Percentiles rank a stretch among this genome's conserved stretches.
Conservation (phyloP, 2,797 vertebrate species). For the Sebastes miniatus region DNA sequence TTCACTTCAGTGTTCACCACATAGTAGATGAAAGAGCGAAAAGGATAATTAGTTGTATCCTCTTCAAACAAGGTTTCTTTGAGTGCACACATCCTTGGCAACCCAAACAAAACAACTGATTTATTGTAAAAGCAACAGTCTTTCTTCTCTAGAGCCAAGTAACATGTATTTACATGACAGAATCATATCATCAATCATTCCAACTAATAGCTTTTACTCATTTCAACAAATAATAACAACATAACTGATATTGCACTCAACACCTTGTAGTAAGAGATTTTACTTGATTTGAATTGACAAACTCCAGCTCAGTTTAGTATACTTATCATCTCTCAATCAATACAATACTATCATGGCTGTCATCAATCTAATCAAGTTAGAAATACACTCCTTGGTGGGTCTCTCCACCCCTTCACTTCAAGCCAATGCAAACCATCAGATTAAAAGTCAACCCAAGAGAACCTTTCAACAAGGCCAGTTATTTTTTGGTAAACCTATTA, state of each 20-base stretch:
- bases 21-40: neutral
- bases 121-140: neutral
- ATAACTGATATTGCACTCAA: too few species aligned
- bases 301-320: neutral
- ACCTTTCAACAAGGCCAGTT: neutral
- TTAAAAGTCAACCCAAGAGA: neutral
- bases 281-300: neutral
- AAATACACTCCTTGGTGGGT: neutral
- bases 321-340: neutral
- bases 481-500: conserved; percentile 9
- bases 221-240: too few species aligned
- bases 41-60: neutral
- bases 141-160: neutral
- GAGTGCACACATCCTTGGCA: neutral
- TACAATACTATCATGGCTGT: neutral
- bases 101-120: neutral
- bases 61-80: neutral
- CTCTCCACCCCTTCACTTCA: neutral
- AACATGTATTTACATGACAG: neutral
- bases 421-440: neutral
- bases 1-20: conserved; percentile 4
- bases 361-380: neutral
- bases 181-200: neutral
- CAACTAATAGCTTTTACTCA: neutral
- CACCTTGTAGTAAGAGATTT: too few species aligned